phyloP scores from a whole-genome alignment of 2,888 invertebrate species.

The Chloroclystis v-ata region DNA sequence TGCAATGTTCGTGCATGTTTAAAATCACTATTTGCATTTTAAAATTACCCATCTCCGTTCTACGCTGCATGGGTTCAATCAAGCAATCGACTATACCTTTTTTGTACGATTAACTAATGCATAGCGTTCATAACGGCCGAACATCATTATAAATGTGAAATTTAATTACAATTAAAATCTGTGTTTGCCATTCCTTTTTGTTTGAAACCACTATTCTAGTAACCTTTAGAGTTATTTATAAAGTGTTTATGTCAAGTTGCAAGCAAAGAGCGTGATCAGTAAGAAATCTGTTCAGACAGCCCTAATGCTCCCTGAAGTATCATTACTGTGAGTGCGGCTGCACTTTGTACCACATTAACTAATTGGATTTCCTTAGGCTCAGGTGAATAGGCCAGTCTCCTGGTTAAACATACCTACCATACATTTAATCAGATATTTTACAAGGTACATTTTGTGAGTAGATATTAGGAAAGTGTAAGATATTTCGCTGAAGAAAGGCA shows the following conservation, averaged over 20 bases:
- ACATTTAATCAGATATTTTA: no score
- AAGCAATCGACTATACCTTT: slow-evolving; percentile 6
- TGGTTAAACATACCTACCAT: not conserved
- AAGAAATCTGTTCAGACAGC: not conserved
- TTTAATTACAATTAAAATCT: not conserved
- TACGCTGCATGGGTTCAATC: slow-evolving; percentile 6
- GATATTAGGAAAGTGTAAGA: no score
- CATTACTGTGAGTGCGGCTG: slow-evolving; percentile 31
- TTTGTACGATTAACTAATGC: not conserved
- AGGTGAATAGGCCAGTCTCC: slow-evolving; percentile 26
- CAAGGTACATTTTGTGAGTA: no score
- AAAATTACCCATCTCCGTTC: not conserved
- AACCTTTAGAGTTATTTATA: no score
- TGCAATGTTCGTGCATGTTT: no score
- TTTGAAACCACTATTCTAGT: no score
- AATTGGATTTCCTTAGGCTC: slow-evolving; percentile 57
- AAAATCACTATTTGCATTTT: no score
- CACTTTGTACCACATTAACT: slow-evolving; percentile 41
- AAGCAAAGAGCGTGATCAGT: no score
- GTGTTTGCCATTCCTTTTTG: no score
- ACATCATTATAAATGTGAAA: no score
- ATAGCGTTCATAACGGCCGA: not conserved
- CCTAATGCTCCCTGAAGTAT: slow-evolving; percentile 5
- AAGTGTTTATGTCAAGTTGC: no score
- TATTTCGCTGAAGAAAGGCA: no score